Evolutionary conservation across 2,888 invertebrate species (phyloP).

Genomic region (Eristalinus aeneus): DNA sequence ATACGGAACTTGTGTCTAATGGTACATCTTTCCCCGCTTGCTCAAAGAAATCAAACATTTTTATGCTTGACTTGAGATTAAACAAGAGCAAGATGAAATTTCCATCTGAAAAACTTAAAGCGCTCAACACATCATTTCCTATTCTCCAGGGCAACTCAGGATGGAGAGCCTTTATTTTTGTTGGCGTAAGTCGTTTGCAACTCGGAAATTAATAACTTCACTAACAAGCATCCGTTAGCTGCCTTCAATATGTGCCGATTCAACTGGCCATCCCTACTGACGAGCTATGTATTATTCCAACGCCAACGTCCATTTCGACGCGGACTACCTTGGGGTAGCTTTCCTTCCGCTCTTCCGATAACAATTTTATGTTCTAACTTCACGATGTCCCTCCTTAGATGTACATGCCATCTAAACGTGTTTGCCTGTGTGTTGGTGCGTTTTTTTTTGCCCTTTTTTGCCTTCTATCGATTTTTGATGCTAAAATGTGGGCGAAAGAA

Average conservation of each 20-base stretch:
- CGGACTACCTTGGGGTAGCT: neutral
- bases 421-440: neutral
- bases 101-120: neutral
- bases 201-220: neutral
- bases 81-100: neutral
- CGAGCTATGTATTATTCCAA: neutral
- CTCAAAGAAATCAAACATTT: neutral
- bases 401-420: neutral
- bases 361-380: neutral
- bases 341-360: neutral
- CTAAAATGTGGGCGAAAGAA: neutral
- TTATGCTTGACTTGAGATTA: neutral
- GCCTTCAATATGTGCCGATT: neutral
- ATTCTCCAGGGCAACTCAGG: neutral
- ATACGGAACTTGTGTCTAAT: too few species aligned
- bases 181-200: neutral
- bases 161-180: neutral
- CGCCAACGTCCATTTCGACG: neutral
- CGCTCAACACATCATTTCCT: neutral
- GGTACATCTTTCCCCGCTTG: too few species aligned
- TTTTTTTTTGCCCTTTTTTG: neutral
- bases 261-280: neutral
- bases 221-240: neutral
- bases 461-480: neutral
- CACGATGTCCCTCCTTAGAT: neutral